These are phyloP conservation scores for Trichechus manatus DNA, from an alignment of 2,113 vertebrate species.

Conservation along the genomic window DNA sequence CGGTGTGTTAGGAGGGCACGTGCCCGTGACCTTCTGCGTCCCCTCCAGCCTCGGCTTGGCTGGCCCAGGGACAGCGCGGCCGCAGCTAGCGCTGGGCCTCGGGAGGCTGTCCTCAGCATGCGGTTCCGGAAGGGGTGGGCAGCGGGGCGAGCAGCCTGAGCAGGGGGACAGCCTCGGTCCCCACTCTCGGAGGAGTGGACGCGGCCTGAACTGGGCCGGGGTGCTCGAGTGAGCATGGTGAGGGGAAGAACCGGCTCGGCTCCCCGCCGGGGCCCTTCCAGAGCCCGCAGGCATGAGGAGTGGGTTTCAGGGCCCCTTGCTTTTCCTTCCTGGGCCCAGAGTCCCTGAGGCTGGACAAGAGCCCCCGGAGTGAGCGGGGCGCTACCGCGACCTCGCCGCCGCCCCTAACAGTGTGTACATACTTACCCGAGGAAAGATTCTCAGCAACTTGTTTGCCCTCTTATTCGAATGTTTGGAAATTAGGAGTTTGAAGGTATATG, in stretches of 20 bases:
- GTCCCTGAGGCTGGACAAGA: background rate
- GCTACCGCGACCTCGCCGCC: background rate
- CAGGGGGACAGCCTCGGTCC: background rate
- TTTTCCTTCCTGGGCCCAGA: background rate
- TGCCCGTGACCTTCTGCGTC: background rate
- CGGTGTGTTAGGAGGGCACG: background rate
- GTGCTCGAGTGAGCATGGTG: background rate
- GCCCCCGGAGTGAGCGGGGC: background rate
- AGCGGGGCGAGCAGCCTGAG: background rate
- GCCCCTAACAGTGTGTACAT: background rate
- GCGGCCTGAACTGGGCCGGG: background rate
- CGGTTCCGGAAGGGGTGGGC: background rate
- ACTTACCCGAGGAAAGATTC: accelerated
- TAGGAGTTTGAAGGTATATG: background rate
- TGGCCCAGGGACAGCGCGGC: background rate
- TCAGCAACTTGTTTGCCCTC: background rate
- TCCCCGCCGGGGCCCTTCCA: background rate
- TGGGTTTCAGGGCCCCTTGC: too few relatives aligned
- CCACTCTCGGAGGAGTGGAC: background rate
- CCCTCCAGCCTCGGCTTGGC: background rate
- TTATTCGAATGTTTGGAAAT: slow-evolving; percentile 25
- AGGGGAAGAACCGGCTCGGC: too few relatives aligned
- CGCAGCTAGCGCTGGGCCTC: background rate
- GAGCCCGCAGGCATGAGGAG: too few relatives aligned
- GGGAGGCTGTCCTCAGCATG: background rate